Percentiles rank a stretch among this genome's conserved stretches.
Evolutionary conservation across 2,113 vertebrate species (phyloP).

Genomic region (Rutilus rutilus): DNA sequence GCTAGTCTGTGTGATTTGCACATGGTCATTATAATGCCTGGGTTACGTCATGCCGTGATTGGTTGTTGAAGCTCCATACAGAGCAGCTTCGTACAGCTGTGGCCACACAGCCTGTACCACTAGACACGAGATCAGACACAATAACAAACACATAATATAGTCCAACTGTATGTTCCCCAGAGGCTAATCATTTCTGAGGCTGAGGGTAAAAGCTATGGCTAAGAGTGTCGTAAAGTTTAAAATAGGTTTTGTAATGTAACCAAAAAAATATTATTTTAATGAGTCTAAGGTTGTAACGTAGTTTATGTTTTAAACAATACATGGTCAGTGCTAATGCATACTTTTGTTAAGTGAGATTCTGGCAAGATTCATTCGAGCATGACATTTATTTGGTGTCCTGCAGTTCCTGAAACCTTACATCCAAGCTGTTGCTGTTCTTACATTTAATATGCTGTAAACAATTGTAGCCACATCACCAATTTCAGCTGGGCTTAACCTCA

Average conservation of each 20-base stretch:
- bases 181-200: neutral
- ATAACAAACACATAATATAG: conserved; percentile 14
- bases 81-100: conserved; percentile 29
- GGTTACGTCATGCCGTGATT: conserved; percentile 35
- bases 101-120: conserved; percentile 7
- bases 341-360: neutral
- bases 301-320: neutral
- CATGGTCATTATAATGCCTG: conserved; percentile 29
- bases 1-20: conserved; percentile 39
- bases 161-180: neutral
- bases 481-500: too few species aligned
- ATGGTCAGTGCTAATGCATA: neutral
- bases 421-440: neutral
- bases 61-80: conserved; percentile 7
- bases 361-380: too few species aligned
- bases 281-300: neutral
- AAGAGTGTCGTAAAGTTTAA: neutral
- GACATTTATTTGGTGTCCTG: too few species aligned
- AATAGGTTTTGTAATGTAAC: neutral
- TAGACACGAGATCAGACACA: conserved; percentile 7
- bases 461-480: neutral
- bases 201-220: neutral
- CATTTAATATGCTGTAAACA: neutral
- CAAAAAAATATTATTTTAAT: neutral
- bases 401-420: too few species aligned